A percentile compares a stretch with the other conserved stretches of the same genome.
Conservation (phyloP, 2,888 invertebrate genomes). For the Drosophila anomalata region DNA sequence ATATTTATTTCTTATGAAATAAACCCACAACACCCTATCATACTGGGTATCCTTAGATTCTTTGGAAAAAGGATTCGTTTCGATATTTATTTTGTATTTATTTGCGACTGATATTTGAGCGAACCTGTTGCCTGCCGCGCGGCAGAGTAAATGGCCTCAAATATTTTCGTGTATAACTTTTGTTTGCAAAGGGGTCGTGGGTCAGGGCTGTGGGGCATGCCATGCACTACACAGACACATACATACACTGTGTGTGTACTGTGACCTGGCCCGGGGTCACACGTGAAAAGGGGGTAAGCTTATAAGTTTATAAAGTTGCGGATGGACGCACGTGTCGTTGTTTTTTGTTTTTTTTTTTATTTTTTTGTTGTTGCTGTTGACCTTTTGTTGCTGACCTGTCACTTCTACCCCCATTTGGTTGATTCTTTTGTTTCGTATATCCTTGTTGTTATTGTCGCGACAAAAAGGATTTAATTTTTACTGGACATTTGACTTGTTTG, state of each 20-base stretch:
- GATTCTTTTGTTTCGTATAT: background rate
- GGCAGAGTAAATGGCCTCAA: constrained; percentile 29
- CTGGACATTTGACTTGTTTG: constrained; percentile 10
- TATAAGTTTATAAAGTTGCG: constrained; percentile 44
- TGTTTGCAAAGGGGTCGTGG: constrained; percentile 18
- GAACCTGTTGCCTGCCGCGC: constrained; percentile 26
- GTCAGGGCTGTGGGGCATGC: background rate
- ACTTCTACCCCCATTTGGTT: background rate
- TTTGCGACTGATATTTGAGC: constrained; percentile 15
- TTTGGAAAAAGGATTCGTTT: background rate
- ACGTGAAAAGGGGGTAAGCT: constrained; percentile 29
- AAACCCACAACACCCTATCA: too few relatives aligned
- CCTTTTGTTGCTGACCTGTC: constrained; percentile 14
- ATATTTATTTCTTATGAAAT: too few relatives aligned
- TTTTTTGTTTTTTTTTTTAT: constrained; percentile 8
- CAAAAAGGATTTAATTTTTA: constrained; percentile 28
- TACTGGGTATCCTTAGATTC: background rate
- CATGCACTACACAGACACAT: background rate
- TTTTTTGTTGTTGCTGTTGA: constrained; percentile 16
- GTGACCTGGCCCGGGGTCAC: constrained; percentile 31
- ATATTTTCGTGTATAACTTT: constrained; percentile 35
- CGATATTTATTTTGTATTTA: constrained; percentile 5
- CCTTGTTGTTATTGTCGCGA: background rate
- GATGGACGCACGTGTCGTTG: constrained; percentile 46
- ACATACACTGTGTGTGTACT: background rate